phyloP scores from a whole-genome alignment of 2,797 vertebrate species.

The Potorous gilbertii region DNA sequence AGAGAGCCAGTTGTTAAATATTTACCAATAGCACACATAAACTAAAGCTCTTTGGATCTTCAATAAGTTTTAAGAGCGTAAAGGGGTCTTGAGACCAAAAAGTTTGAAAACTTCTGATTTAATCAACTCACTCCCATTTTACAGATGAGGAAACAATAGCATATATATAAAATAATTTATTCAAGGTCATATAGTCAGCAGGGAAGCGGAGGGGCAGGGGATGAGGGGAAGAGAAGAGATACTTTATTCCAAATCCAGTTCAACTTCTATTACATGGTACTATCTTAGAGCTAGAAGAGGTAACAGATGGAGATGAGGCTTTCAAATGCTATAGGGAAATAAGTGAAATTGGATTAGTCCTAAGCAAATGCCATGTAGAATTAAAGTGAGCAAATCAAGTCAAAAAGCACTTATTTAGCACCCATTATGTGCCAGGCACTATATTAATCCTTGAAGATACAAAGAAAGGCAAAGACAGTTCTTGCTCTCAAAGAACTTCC shows the following conservation, averaged over 20 bases:
- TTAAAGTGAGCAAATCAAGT: too few relatives aligned
- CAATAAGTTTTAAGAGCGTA: not conserved
- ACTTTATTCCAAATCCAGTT: not conserved
- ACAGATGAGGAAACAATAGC: not conserved
- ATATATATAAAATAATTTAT: not conserved
- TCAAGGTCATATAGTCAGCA: not conserved
- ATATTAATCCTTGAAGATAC: not conserved
- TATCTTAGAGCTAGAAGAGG: not conserved
- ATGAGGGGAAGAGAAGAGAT: not conserved
- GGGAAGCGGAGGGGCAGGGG: too few relatives aligned
- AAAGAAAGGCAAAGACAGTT: not conserved
- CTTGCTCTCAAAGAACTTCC: not conserved
- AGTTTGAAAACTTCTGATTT: not conserved
- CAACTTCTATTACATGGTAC: not conserved
- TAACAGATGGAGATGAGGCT: too few relatives aligned
- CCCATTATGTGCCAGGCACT: too few relatives aligned
- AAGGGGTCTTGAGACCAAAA: not conserved
- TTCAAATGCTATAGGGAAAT: not conserved
- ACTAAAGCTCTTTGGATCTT: not conserved
- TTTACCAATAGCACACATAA: not conserved
- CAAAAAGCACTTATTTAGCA: too few relatives aligned
- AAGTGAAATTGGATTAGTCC: not conserved
- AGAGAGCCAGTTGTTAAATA: not conserved
- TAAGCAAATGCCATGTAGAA: not conserved
- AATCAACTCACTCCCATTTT: not conserved